Evolutionary conservation across 2,888 invertebrate genomes (phyloP).

Genomic region (Drosophila silvestris): DNA sequence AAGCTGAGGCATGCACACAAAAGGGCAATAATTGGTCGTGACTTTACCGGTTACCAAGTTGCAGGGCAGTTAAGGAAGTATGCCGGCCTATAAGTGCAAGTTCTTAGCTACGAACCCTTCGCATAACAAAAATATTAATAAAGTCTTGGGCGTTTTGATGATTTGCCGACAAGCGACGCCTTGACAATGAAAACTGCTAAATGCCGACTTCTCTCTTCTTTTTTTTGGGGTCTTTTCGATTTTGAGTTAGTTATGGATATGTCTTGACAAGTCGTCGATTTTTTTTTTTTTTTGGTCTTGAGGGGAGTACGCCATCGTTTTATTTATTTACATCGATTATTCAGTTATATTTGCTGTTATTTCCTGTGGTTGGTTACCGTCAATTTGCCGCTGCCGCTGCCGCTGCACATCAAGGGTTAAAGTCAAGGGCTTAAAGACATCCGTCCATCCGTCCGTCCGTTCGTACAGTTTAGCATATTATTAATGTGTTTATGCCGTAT

Average conservation of each 20-base stretch:
- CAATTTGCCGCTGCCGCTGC: constrained; percentile 11
- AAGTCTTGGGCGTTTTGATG: constrained; percentile 71
- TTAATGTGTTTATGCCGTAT: constrained; percentile 48
- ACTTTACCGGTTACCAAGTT: constrained; percentile 72
- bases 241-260: constrained; percentile 69
- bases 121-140: constrained; percentile 64
- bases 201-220: constrained; percentile 51
- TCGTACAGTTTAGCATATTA: constrained; percentile 42
- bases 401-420: constrained; percentile 60
- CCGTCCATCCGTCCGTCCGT: constrained; percentile 9
- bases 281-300: constrained; percentile 18
- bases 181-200: constrained; percentile 79
- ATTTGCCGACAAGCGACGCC: constrained; percentile 71
- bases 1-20: constrained; percentile 45
- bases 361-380: constrained; percentile 50
- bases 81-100: constrained; percentile 18
- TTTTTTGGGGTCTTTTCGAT: constrained; percentile 13
- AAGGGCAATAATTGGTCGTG: constrained; percentile 77
- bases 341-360: constrained; percentile 34
- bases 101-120: constrained; percentile 40
- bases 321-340: constrained; percentile 68
- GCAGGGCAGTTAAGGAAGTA: constrained; percentile 15
- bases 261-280: constrained; percentile 63
- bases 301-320: constrained; percentile 24
- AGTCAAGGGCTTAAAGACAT: constrained; percentile 75